Evolutionary conservation across 2,797 vertebrate species (phyloP), one percentile per base, ranked within the genome.

Genomic region (Scleropages formosus): DNA sequence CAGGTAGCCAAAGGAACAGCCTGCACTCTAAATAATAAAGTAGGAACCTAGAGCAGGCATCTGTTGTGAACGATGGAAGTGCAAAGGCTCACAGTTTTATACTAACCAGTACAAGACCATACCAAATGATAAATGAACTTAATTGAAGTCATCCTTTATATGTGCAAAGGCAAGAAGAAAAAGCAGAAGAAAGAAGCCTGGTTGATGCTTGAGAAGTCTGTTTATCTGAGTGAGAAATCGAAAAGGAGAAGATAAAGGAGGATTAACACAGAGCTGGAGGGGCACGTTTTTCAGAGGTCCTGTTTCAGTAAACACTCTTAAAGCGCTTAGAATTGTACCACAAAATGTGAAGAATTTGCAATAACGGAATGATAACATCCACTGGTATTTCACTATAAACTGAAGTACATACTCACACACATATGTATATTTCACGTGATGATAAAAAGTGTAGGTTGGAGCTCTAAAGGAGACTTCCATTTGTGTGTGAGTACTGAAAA

Each of bases 21-120:
- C 59, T 78, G 70, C 78, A 82, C 76, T 79, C 64, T 31, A 67
- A 72, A 81, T 82, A 82, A 82, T 85, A 82, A 82, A 81, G 77
- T 13, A 47, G 46, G 13, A 24, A 77, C 81, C 74, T 76, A 76
- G 75, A 73, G 73, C 77, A 79, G 81, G 79, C 74, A 78, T 81
- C 80, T 80, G 71, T 74, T 70, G 18, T 44, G 66, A 79, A 74
- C 75, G 59, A 79, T 76, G 78, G 60, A 76, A 66, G 59, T 72
- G 66, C 76, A 83, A 66, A 76, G 76, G 79, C 71, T 83, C 77
- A 82, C 82, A 83, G 79, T 82, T 81, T 85, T 82, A 73, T 67
- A 81, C 85, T 82, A 80, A 78, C 77, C 75, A 76, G 64, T 77
- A 78, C 80, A 85, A 79, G 78, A 78, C 77, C 80, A 80, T 69